Evolutionary conservation across 2,888 invertebrate species (phyloP).

Genomic region (Luperina nickerlii): DNA sequence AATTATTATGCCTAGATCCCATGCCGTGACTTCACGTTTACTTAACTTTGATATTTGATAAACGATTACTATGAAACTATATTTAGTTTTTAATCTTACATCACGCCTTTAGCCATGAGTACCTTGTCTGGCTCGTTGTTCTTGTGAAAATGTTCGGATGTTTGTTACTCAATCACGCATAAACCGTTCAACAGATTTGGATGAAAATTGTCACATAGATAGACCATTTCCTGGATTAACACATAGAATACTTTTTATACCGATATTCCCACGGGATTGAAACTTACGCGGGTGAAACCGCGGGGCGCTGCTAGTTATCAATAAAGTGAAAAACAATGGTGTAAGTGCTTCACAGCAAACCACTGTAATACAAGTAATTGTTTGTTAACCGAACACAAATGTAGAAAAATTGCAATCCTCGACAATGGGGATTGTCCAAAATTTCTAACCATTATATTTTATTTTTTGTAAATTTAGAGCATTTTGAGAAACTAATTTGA

Average conservation of each 20-base stretch:
- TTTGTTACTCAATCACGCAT: too few relatives aligned
- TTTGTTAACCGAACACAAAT: neutral
- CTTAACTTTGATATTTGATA: conserved; percentile 35
- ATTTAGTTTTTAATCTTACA: conserved; percentile 19
- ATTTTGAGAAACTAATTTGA: too few relatives aligned
- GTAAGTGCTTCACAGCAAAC: neutral
- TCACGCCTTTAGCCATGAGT: neutral
- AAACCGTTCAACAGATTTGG: too few relatives aligned
- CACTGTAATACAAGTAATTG: neutral
- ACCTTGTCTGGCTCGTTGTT: neutral
- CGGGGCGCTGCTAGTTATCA: neutral
- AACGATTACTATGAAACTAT: conserved; percentile 24
- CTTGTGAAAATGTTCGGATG: too few relatives aligned
- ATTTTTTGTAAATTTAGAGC: too few relatives aligned
- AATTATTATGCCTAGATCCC: conserved; percentile 16
- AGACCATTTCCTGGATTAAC: too few relatives aligned
- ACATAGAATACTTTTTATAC: too few relatives aligned
- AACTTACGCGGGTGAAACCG: too few relatives aligned
- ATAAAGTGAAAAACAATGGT: neutral
- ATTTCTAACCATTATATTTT: too few relatives aligned
- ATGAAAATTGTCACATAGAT: too few relatives aligned
- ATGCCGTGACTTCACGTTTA: conserved; percentile 38
- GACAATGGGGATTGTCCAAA: too few relatives aligned
- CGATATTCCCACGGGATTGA: too few relatives aligned
- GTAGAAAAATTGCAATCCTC: neutral